These are phyloP conservation scores for Acanthosepion esculentum DNA, from an alignment of 2,888 invertebrate genomes.

Conservation along the genomic window DNA sequence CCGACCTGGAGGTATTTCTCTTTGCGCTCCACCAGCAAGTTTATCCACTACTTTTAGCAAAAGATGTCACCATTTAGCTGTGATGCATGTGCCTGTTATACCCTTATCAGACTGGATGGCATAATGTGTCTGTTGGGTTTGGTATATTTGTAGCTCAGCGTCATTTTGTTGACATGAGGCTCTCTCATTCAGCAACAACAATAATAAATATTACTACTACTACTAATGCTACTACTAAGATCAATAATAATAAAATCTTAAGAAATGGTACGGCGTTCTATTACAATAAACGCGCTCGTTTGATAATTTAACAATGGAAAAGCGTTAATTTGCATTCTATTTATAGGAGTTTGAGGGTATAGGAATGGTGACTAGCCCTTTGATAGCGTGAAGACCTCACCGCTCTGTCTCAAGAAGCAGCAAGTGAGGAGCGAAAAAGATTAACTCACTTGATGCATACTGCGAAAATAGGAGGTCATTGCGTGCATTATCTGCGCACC, in stretches of 20 bases:
- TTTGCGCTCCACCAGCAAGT: too few species aligned
- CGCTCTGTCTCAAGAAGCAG: neutral
- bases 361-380: neutral
- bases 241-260: too few species aligned
- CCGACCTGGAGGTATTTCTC: too few species aligned
- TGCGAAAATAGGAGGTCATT: neutral
- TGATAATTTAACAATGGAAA: neutral
- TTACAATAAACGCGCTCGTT: neutral
- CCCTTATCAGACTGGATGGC: too few species aligned
- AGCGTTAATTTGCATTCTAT: neutral
- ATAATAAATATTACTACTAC: neutral
- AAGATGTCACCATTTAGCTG: too few species aligned
- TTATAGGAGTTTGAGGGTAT: neutral
- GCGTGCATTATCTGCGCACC: neutral
- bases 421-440: neutral
- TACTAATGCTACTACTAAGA: too few species aligned
- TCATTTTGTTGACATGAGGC: too few species aligned
- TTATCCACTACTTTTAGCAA: too few species aligned
- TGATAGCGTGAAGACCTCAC: neutral
- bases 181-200: neutral
- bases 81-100: too few species aligned
- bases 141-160: too few species aligned
- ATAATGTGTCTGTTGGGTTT: too few species aligned
- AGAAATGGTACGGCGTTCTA: neutral
- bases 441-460: neutral